Base-by-base conservation (phyloP, 2,797 vertebrate species). In the Bradypodion pumilum region DNA sequence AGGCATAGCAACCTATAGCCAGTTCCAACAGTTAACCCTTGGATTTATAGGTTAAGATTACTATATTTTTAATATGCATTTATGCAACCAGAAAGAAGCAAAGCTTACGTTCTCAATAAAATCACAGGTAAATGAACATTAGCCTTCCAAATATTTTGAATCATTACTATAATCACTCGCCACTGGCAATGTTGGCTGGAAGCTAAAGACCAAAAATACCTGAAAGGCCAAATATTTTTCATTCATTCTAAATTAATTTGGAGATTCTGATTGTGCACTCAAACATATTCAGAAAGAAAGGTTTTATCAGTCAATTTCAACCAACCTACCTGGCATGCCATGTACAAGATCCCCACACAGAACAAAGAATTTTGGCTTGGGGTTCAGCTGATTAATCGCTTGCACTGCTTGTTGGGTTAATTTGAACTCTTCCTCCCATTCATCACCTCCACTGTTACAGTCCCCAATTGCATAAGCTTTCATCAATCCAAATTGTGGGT, bases 401-500 rank as follows among this genome's bases (percentile, higher is more conserved):
- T 96, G 95, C 74, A 99, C 96, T 0, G 97, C 97, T 90, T 96
- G 97, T 84, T 96, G 94, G 21, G 97, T 97, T 81, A 99, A 97
- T 85, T 92, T 94, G 40, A 98, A 95, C 93, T 99, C 98, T 87
- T 98, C 96, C 0, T 40, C 93, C 99, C 98, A 99, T 87, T 98
- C 98, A 16, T 99, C 97, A 1, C 98, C 99, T 25, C 96, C 97
- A 0, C 87, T 94, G 1, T 94, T 86, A 25, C 93, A 96, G 91
- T 99, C 95, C 2, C 97, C 97, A 0, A 95, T 92, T 84, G 94
- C 92, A 98, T 98, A 99, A n/a, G 98, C 96, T 93, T 99, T 99
- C 96, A 98, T 99, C 88, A 99, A 94, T 1, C 98, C 98, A n/a
- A 99, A 97, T 93, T 99, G 99, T 25, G 98, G 98, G 94, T 99